phyloP scores from a whole-genome alignment of 2,113 vertebrate species.

The Gobiocypris rarus region DNA sequence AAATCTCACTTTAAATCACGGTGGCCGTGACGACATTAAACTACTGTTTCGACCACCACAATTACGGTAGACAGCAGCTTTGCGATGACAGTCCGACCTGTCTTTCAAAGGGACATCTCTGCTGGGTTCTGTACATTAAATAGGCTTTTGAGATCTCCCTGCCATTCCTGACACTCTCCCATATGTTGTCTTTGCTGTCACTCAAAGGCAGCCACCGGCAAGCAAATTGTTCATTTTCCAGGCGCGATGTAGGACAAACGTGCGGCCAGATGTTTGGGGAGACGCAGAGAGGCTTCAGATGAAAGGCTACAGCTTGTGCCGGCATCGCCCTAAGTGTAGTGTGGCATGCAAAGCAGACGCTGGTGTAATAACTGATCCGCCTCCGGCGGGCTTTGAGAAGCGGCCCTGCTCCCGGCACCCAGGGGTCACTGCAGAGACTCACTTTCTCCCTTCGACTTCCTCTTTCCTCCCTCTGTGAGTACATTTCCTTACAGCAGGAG shows the following conservation, averaged over 20 bases:
- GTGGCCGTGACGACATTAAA: neutral
- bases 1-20: neutral
- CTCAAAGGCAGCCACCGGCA: slow-evolving; percentile 40
- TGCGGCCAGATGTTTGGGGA: slow-evolving; percentile 58
- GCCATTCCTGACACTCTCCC: slow-evolving; percentile 39
- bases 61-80: slow-evolving; percentile 32
- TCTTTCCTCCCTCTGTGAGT: slow-evolving; percentile 7
- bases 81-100: neutral
- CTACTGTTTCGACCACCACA: slow-evolving; percentile 36
- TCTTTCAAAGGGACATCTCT: slow-evolving; percentile 25
- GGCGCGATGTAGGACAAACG: slow-evolving; percentile 51
- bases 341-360: slow-evolving; percentile 43
- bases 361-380: slow-evolving; percentile 53
- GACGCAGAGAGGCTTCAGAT: slow-evolving; percentile 46
- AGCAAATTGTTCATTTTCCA: slow-evolving; percentile 54
- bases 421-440: slow-evolving; percentile 37
- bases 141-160: slow-evolving; percentile 34
- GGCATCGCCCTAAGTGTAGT: slow-evolving; percentile 41
- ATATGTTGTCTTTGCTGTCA: slow-evolving; percentile 48
- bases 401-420: slow-evolving; percentile 31
- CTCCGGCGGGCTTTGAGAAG: slow-evolving; percentile 51
- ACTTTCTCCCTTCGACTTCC: neutral
- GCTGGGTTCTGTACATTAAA: slow-evolving; percentile 33
- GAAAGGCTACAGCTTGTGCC: slow-evolving; percentile 52
- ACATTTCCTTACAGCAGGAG: neutral